phyloP scores from a whole-genome alignment of 2,888 invertebrate genomes.

The Electrophaes corylata region DNA sequence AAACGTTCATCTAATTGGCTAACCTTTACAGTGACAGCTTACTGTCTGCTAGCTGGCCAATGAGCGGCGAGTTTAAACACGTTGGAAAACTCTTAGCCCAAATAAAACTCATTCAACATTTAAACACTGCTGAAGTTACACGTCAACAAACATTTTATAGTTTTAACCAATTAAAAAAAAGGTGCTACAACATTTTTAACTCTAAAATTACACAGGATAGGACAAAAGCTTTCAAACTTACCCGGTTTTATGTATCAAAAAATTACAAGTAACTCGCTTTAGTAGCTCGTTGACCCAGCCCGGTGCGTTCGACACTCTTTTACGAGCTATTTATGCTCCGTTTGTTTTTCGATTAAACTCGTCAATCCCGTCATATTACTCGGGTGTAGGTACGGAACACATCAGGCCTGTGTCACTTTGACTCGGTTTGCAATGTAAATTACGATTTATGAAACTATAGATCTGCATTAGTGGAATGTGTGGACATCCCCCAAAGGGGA shows the following conservation, averaged over 20 bases:
- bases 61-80: background rate
- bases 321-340: constrained; percentile 52
- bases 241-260: constrained; percentile 30
- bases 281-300: constrained; percentile 38
- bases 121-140: background rate
- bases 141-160: background rate
- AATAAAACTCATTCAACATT: background rate
- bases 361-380: constrained; percentile 47
- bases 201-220: background rate
- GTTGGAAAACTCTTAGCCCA: background rate
- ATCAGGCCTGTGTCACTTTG: constrained; percentile 8
- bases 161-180: background rate
- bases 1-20: no score
- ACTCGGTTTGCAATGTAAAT: background rate
- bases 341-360: constrained; percentile 65
- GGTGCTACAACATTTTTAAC: background rate
- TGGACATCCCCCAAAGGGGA: background rate
- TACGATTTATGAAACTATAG: background rate
- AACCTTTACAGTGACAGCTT: no score
- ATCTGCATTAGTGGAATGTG: no score
- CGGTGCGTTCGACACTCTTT: constrained; percentile 29
- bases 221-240: constrained; percentile 5
- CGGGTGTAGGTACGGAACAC: constrained; percentile 16
- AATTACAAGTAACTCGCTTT: constrained; percentile 40
- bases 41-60: no score